phyloP scores from a whole-genome alignment of 2,888 invertebrate species.

The Pyrgus malvae region DNA sequence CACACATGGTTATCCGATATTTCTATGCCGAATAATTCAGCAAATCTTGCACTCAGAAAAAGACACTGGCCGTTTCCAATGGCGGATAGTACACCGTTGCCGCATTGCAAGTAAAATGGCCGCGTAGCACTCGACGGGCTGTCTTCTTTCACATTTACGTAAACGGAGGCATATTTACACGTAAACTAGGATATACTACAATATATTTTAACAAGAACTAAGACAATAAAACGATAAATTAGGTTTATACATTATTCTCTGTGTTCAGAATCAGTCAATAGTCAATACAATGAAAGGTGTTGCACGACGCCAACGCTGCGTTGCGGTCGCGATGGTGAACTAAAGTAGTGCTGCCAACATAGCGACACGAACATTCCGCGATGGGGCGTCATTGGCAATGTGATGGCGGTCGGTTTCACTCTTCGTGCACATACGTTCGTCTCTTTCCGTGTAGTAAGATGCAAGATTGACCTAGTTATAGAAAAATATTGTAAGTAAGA shows the following conservation, averaged over 20 bases:
- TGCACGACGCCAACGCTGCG: conserved; percentile 84
- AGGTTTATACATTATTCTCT: conserved; percentile 84
- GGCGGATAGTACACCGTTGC: conserved; percentile 88
- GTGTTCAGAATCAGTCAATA: conserved; percentile 86
- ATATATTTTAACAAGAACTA: conserved; percentile 76
- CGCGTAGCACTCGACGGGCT: conserved; percentile 83
- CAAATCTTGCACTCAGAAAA: conserved; percentile 83
- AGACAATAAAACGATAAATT: conserved; percentile 82
- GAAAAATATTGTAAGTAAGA: conserved; percentile 23
- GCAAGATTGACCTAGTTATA: conserved; percentile 40
- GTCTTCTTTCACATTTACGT: conserved; percentile 78
- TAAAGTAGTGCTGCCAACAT: conserved; percentile 72
- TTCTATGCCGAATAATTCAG: conserved; percentile 75
- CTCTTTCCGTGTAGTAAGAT: conserved; percentile 48
- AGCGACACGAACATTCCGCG: conserved; percentile 61
- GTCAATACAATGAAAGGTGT: conserved; percentile 89
- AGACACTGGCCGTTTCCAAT: conserved; percentile 87
- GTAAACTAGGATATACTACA: conserved; percentile 76
- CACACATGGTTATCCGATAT: conserved; percentile 78
- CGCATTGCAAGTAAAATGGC: conserved; percentile 88
- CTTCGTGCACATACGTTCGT: conserved; percentile 51
- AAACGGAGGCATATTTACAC: conserved; percentile 78
- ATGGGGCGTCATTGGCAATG: conserved; percentile 75
- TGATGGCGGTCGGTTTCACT: conserved; percentile 61
- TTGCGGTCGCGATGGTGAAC: conserved; percentile 81